Base-by-base conservation (phyloP, 2,797 vertebrate species). In the Ptychadena robeensis region DNA sequence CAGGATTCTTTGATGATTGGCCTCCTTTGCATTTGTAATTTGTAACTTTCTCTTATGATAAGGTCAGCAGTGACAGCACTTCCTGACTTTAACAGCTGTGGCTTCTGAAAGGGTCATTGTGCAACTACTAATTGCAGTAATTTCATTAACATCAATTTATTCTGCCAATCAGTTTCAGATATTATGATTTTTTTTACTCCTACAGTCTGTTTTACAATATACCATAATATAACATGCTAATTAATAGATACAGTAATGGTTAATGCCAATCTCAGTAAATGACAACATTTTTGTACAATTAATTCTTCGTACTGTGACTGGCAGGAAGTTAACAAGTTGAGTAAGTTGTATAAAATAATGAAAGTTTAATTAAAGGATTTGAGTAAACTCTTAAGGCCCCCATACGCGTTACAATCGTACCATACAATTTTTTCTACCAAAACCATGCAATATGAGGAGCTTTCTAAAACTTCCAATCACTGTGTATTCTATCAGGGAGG, bases 101-200 rank as follows among this genome's bases (percentile, higher is more conserved):
- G 93, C 94, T 96, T 96, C 95, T 94, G 95, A 93, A 95, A 95
- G 96, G 96, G 96, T 97, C 96, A 93, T 97, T 96, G 96, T 96
- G 94, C 92, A 95, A 95, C 94, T 97, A 96, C 95, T 96, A 99
- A 99, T 99, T 97, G 97, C 95, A 95, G 95, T 96, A 95, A 95
- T 94, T 97, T 97, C 95, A 97, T 98, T 98, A 98, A 94, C 97
- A 98, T 97, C 97, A 97, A 98, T 97, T 96, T 94, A 93, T 93
- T 94, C 94, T 94, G 94, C 94, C 95, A 95, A 93, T 96, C 95
- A 78, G 75, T 85, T 86, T 86, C 80, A 15, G 88, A 85, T 79
- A 80, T 67, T 82, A 85, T 53, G 48, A 85, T 81, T 25, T 31
- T 87, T 87, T 82, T 74, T 75, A 86, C 78, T 69, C 83, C 86